Evolutionary conservation across 2,797 vertebrate genomes (phyloP), one percentile per base, ranked within the genome.

Genomic region (Crenuchus spilurus): DNA sequence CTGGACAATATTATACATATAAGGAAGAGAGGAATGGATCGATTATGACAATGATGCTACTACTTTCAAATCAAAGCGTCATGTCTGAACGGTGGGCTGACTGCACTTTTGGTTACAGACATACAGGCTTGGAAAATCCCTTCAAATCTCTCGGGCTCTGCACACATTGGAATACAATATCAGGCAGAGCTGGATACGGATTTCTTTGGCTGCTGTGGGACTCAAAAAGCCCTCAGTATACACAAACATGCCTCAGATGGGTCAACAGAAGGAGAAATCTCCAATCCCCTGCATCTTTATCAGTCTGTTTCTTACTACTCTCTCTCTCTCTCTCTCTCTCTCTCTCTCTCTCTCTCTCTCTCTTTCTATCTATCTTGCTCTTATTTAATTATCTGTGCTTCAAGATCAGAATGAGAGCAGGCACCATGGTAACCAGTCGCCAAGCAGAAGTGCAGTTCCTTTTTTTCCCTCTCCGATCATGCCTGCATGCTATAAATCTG

Each of bases 381-480:
- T 68, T 39, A 76, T 78, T 81, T 80, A 72, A 81, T 80, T 83
- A 77, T 82, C 75, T 77, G 22, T 71, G 41, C 69, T 73, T 70
- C 51, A 58, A 69, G 70, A 74, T 79, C 70, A 77, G 71, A 83
- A 75, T 77, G 69, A 72, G 70, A 71, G 70, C 65, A 76, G 70
- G 70, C 70, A 33, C 75, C 80, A 86, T 81, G 78, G 82, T 80
- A 84, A 82, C 80, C 63, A 71, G 76, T 81, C 68, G 72, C 60
- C 73, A 65, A 74, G 61, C 55, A 74, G 46, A 62, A 74, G 49
- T 76, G 46, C 49, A 52, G 33, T 66, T 64, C 39, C 35, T 35
- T 66, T 24, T 11, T 60, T 58, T 60, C 30, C 22, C 26, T 66
- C 54, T 24, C 61, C 37, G 55, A 62, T 72, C 46, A 33, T 35